Conservation (phyloP, 2,888 invertebrate genomes). For the Erpobdella octoculata region DNA sequence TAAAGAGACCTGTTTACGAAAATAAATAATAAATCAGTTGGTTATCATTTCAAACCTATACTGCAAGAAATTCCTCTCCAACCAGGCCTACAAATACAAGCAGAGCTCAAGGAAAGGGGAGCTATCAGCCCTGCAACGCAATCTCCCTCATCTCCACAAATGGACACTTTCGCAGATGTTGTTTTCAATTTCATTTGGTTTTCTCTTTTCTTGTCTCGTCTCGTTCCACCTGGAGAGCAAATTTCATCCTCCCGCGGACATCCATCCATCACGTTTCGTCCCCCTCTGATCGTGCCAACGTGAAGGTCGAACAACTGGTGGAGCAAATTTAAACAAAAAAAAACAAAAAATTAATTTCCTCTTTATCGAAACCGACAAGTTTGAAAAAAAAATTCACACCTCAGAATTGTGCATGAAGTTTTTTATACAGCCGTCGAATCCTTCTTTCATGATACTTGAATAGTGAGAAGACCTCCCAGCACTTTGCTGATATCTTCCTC, state of each 20-base stretch:
- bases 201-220: not conserved
- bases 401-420: slow-evolving; percentile 86
- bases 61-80: slow-evolving; percentile 68
- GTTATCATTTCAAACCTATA: too few species aligned
- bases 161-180: slow-evolving; percentile 2
- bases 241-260: slow-evolving; percentile 88
- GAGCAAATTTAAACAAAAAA: not conserved
- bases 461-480: slow-evolving; percentile 32
- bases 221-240: slow-evolving; percentile 56
- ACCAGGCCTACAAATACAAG: slow-evolving; percentile 88
- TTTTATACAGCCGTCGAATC: slow-evolving; percentile 89
- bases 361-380: not conserved
- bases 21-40: too few species aligned
- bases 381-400: slow-evolving; percentile 41
- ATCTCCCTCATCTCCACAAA: slow-evolving; percentile 60
- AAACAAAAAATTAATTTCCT: not conserved
- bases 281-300: slow-evolving; percentile 75
- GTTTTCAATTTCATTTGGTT: not conserved
- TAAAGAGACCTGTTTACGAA: too few species aligned
- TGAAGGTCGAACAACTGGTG: slow-evolving; percentile 71
- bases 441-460: slow-evolving; percentile 55
- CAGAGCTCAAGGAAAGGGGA: slow-evolving; percentile 50
- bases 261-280: slow-evolving; percentile 56
- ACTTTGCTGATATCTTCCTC: slow-evolving; percentile 59
- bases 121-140: slow-evolving; percentile 72